A percentile compares a stretch with the other conserved stretches of the same genome.
phyloP scores from a whole-genome alignment of 2,888 invertebrate genomes.

The Phalera bucephala region DNA sequence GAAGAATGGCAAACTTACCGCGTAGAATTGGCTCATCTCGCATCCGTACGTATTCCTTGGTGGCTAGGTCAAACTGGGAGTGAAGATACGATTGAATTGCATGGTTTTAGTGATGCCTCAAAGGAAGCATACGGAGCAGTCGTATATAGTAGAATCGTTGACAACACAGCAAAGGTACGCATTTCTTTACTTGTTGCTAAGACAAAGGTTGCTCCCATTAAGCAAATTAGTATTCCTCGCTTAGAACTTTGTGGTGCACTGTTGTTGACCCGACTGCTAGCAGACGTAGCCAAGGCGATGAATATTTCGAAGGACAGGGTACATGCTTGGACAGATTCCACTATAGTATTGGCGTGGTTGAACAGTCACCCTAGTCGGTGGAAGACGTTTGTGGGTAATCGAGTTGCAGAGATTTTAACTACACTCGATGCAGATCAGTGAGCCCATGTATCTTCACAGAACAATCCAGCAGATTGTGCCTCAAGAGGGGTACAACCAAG shows the following conservation, averaged over 20 bases:
- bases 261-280: not conserved
- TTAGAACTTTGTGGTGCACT: not conserved
- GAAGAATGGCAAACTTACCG: too few species aligned
- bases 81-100: too few species aligned
- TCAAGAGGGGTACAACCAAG: conserved; percentile 1
- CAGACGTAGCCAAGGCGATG: not conserved
- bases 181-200: not conserved
- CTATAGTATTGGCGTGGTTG: not conserved
- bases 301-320: not conserved
- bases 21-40: too few species aligned
- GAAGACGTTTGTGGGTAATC: conserved; percentile 5
- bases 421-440: not conserved
- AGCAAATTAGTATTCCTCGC: not conserved
- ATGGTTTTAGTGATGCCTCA: too few species aligned
- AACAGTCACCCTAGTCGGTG: conserved; percentile 3
- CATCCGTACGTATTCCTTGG: too few species aligned
- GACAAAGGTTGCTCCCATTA: not conserved
- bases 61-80: too few species aligned
- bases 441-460: conserved; percentile 1
- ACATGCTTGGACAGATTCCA: not conserved
- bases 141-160: too few species aligned
- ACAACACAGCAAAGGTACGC: too few species aligned
- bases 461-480: conserved; percentile 6
- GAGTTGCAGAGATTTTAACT: conserved; percentile 3
- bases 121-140: too few species aligned